Percentiles rank a stretch among this genome's conserved stretches.
phyloP scores from a whole-genome alignment of 2,113 vertebrate species.

The Motacilla tschutschensis region DNA sequence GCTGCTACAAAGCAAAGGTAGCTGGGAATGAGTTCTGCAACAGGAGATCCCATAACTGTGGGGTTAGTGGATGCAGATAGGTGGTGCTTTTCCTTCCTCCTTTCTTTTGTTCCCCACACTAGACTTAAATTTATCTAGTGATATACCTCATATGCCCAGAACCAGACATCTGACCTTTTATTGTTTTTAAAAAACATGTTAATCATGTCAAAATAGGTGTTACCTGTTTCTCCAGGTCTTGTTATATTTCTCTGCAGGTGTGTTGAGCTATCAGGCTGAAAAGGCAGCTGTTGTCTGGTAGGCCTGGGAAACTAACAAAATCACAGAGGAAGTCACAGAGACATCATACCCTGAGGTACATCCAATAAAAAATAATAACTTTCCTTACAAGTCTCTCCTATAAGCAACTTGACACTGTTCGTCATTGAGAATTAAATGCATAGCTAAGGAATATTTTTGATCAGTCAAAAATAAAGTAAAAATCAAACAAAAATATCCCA shows the following conservation, averaged over 20 bases:
- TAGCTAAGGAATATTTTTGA: background rate
- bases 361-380: background rate
- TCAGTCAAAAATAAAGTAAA: background rate
- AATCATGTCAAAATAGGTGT: background rate
- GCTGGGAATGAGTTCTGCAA: background rate
- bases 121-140: background rate
- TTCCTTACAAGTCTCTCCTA: background rate
- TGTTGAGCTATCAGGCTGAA: background rate
- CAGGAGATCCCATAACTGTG: background rate
- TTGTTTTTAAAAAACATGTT: background rate
- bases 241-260: background rate
- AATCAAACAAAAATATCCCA: accelerated
- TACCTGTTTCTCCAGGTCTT: background rate
- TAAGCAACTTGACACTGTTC: background rate
- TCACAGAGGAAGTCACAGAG: background rate
- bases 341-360: background rate
- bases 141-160: background rate
- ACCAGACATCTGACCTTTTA: background rate
- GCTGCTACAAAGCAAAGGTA: background rate
- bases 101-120: background rate
- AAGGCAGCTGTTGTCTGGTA: background rate
- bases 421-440: background rate
- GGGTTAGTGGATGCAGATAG: background rate
- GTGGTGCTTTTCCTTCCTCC: background rate
- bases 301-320: background rate